Base-by-base conservation (phyloP, 1,140 invertebrate species). In the Caenorhabditis brenneri region DNA sequence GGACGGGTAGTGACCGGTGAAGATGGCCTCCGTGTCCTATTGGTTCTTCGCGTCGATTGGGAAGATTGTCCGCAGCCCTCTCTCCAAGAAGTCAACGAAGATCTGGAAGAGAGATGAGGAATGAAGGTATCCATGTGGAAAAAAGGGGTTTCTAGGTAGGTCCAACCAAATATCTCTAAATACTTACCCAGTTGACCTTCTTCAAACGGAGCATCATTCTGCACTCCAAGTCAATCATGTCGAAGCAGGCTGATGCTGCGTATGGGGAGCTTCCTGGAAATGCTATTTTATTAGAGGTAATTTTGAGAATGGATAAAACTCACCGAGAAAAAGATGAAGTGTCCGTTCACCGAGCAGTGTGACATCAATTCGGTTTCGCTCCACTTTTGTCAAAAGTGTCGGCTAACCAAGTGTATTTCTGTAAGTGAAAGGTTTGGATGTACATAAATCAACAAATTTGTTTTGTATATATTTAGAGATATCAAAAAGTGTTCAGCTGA, bases 331-430 rank as follows among this genome's bases (percentile, higher is more conserved):
- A 42, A 6, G 5, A 6, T n/a, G n/a, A 36, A 7, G 53, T 19
- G 22, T 92, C 96, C 96, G 0, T 98, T 97, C 90, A 94, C 94
- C 78, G 94, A 97, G 88, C 95, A 95, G 88, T 99, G 97, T 91
- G 94, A 95, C 85, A 96, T 99, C 82, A 97, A 96, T 48, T 93
- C 95, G 0, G 94, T 98, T 16, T 65, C 12, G 10, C 60, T 29
- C 12, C 29, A 31, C n/a, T 19, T 22, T 85, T 33, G 24, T 31
- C 22, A 48, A 49, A 53, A 2, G 46, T 39, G 15, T 42, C 60
- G 15, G 31, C n/a, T 85, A 60, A 94, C 96, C 89, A 98, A 98
- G 90, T 98, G 96, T 91, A 94, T 98, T 87, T 92, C 94, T 79
- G 86, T 90, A 46, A 74, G 84, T 60, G 1, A 9, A 22, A 22